Evolutionary conservation across 2,113 vertebrate genomes (phyloP).

Genomic region (Scomber japonicus): DNA sequence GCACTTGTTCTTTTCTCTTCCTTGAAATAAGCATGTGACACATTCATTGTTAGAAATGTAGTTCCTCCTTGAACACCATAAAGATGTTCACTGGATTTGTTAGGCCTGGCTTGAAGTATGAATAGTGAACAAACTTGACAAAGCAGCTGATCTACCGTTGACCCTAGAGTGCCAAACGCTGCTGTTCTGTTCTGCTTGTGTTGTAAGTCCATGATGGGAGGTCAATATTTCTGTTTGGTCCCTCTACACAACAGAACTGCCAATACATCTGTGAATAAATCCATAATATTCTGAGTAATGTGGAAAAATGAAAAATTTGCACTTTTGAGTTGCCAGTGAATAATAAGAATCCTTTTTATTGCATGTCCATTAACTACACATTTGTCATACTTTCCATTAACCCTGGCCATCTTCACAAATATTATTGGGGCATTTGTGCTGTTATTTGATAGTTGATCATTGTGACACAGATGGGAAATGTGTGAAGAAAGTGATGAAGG

Average conservation of each 20-base stretch:
- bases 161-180: too few species aligned
- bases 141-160: neutral
- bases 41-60: neutral
- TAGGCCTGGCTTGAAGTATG: constrained; percentile 7
- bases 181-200: too few species aligned
- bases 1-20: constrained; percentile 11
- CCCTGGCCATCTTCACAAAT: too few species aligned
- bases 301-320: neutral
- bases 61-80: constrained; percentile 10
- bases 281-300: constrained; percentile 11
- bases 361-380: too few species aligned
- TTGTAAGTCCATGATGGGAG: too few species aligned
- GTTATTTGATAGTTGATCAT: too few species aligned
- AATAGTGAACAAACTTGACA: neutral
- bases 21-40: constrained; percentile 27
- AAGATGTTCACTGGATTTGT: neutral
- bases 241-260: too few species aligned
- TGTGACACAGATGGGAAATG: too few species aligned
- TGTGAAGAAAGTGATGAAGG: too few species aligned
- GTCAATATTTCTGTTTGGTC: too few species aligned
- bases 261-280: constrained; percentile 35
- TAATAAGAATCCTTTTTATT: neutral
- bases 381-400: too few species aligned
- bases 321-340: neutral
- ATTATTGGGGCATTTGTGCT: too few species aligned